phyloP scores from a whole-genome alignment of 2,888 invertebrate species.

The Limnephilus marmoratus region DNA sequence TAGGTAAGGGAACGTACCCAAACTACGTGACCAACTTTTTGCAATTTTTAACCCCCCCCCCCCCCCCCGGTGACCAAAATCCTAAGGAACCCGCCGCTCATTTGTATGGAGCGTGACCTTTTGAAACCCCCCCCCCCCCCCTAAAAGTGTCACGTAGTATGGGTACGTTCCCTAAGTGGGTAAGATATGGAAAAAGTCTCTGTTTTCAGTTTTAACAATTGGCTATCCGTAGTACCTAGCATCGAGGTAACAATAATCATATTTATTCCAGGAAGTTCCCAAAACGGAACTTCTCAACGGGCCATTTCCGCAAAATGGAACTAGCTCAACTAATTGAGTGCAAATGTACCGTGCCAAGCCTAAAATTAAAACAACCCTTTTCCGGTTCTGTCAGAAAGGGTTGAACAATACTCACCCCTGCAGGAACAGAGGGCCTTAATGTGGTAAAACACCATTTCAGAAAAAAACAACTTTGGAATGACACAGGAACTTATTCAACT shows the following conservation, averaged over 20 bases:
- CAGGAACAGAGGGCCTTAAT: slow-evolving; percentile 11
- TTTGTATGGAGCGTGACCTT: too few relatives aligned
- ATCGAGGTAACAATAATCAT: not conserved
- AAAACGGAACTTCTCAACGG: not conserved
- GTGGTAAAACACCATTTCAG: not conserved
- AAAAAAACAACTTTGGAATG: slow-evolving; percentile 14
- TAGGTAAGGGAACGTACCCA: too few relatives aligned
- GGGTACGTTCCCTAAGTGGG: too few relatives aligned
- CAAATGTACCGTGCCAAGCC: slow-evolving; percentile 8
- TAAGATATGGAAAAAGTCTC: not conserved
- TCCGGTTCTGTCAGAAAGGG: slow-evolving; percentile 15
- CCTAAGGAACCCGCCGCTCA: too few relatives aligned
- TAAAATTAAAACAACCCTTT: slow-evolving; percentile 33
- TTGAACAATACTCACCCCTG: slow-evolving; percentile 27
- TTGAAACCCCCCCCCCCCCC: too few relatives aligned
- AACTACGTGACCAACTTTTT: too few relatives aligned
- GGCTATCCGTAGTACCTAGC: too few relatives aligned
- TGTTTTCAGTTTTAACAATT: not conserved
- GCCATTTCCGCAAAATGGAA: slow-evolving; percentile 18
- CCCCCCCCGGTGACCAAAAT: too few relatives aligned
- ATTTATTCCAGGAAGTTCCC: not conserved
- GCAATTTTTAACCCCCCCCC: too few relatives aligned
- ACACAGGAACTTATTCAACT: not conserved
- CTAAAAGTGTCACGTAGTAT: too few relatives aligned
- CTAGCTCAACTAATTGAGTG: slow-evolving; percentile 24